A percentile compares a stretch with the other conserved stretches of the same genome.
Evolutionary conservation across 1,140 invertebrate species (phyloP).

Genomic region (Rhopalosiphum padi): DNA sequence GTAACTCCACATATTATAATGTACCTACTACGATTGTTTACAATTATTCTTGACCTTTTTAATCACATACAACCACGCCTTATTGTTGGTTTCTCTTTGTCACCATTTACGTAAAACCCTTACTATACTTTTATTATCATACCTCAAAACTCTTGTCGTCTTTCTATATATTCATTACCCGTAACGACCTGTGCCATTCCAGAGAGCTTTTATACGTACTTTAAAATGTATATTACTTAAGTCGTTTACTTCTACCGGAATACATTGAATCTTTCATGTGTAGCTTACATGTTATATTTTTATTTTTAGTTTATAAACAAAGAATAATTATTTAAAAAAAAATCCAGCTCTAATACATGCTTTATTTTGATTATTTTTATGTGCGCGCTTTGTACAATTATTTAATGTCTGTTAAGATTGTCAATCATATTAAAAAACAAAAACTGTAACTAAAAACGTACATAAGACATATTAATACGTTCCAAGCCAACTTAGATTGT

Average conservation of each 20-base stretch:
- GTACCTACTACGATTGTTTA: background rate
- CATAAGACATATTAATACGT: background rate
- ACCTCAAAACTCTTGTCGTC: constrained; percentile 38
- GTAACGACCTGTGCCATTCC: constrained; percentile 18
- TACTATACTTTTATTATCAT: constrained; percentile 44
- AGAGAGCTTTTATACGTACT: constrained; percentile 26
- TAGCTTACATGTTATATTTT: background rate
- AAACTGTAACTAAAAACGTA: background rate
- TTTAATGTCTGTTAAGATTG: background rate
- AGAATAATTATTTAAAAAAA: background rate
- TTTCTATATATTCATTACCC: constrained; percentile 48
- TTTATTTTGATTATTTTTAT: background rate
- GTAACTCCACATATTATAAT: background rate
- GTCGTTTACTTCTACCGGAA: constrained; percentile 5
- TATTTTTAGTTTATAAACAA: background rate
- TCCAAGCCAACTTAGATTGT: background rate
- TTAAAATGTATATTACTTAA: constrained; percentile 40
- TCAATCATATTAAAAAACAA: background rate
- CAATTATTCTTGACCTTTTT: constrained; percentile 46
- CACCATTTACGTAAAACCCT: constrained; percentile 17
- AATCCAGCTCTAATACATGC: background rate
- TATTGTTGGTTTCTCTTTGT: constrained; percentile 27
- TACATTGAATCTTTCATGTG: background rate
- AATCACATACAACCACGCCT: background rate
- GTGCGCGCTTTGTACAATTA: too few relatives aligned